Percentiles rank a stretch among this genome's conserved stretches.
phyloP scores from a whole-genome alignment of 2,797 vertebrate genomes.

The Kryptopterus vitreolus region DNA sequence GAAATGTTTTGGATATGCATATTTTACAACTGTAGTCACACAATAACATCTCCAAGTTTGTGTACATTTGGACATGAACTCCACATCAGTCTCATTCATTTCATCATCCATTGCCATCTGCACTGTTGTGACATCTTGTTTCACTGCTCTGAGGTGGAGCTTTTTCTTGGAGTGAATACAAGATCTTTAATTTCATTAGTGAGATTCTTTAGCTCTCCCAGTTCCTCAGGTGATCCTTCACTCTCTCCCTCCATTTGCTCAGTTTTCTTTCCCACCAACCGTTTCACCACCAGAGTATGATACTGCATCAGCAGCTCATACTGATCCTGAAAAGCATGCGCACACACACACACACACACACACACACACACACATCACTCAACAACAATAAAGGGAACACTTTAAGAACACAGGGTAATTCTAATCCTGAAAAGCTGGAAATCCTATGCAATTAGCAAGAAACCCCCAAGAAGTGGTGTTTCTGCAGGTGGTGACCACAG shows the following conservation, averaged over 20 bases:
- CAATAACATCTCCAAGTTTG: background rate
- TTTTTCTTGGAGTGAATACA: conserved; percentile 81
- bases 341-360: conserved; percentile 12
- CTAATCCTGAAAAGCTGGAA: no score
- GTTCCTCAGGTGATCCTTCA: conserved; percentile 64
- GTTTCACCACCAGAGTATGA: conserved; percentile 92
- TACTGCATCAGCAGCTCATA: conserved; percentile 83
- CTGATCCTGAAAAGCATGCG: conserved; percentile 79
- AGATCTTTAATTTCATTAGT: conserved; percentile 85
- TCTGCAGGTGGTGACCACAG: no score
- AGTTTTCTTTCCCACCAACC: conserved; percentile 74
- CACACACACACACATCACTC: no score
- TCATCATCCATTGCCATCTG: background rate
- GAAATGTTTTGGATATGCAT: background rate
- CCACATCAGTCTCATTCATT: background rate
- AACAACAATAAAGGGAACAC: no score
- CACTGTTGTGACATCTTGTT: no score
- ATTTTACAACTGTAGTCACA: background rate
- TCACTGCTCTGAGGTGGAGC: conserved; percentile 82
- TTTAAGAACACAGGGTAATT: no score
- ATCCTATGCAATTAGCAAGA: no score
- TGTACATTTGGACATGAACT: background rate
- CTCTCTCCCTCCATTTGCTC: conserved; percentile 53
- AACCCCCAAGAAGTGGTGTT: no score
- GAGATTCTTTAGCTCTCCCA: conserved; percentile 78